Evolutionary conservation across 2,113 vertebrate species (phyloP).

Genomic region (Recurvirostra avosetta): DNA sequence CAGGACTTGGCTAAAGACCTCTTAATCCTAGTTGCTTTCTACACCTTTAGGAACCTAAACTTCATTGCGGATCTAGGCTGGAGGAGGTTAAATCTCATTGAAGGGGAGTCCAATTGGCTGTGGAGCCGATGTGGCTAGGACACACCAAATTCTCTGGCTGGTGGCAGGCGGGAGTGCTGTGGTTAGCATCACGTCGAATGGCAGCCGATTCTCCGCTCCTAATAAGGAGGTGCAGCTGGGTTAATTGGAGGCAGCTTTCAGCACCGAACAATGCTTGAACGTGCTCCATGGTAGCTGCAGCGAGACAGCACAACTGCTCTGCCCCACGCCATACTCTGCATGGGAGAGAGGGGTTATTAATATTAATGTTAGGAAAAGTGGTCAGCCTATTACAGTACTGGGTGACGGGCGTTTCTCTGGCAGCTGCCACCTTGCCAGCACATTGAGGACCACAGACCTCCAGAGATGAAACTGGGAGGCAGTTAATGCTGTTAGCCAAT

Average conservation of each 20-base stretch:
- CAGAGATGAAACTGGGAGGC: background rate
- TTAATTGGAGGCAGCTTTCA: constrained; percentile 48
- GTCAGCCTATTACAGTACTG: background rate
- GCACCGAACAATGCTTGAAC: constrained; percentile 13
- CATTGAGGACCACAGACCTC: background rate
- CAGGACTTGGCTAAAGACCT: background rate
- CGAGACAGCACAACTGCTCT: background rate
- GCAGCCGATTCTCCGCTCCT: background rate
- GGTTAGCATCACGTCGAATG: background rate
- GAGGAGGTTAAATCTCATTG: background rate
- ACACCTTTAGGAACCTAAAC: background rate
- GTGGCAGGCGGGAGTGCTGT: background rate
- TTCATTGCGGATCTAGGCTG: background rate
- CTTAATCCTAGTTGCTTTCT: background rate
- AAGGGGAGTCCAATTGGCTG: background rate
- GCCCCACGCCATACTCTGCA: background rate
- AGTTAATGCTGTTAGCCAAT: background rate
- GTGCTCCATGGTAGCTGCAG: background rate
- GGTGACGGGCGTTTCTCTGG: background rate
- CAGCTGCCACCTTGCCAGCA: background rate
- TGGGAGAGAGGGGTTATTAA: background rate
- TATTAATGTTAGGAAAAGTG: background rate
- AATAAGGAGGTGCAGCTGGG: constrained; percentile 54
- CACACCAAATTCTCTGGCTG: background rate
- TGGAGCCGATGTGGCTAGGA: background rate